Evolutionary conservation across 2,113 vertebrate genomes (phyloP).

Genomic region (Collichthys lucidus): DNA sequence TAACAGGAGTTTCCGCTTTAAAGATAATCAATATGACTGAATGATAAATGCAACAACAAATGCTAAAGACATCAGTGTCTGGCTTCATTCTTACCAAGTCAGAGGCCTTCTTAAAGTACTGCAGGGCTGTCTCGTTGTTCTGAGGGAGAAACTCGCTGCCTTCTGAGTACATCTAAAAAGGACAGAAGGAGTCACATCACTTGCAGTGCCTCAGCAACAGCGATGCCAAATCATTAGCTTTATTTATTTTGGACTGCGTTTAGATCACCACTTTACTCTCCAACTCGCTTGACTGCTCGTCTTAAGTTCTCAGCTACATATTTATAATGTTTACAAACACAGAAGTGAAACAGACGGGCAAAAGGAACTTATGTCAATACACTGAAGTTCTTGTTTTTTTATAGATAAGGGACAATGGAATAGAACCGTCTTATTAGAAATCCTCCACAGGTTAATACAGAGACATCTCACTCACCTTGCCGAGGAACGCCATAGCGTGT

Average conservation of each 20-base stretch:
- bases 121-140: slow-evolving; percentile 96
- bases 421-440: not conserved
- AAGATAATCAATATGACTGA: not conserved
- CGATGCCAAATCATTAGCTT: not conserved
- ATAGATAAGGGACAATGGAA: not conserved
- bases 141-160: slow-evolving; percentile 94
- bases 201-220: slow-evolving; percentile 5
- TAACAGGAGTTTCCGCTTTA: not conserved
- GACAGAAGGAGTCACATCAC: slow-evolving; percentile 41
- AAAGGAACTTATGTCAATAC: not conserved
- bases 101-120: slow-evolving; percentile 98
- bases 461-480: slow-evolving; percentile 90
- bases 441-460: not conserved
- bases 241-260: slow-evolving; percentile 19
- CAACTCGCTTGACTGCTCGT: not conserved
- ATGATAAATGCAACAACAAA: not conserved
- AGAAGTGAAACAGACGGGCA: slow-evolving; percentile 8
- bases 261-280: not conserved
- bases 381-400: not conserved
- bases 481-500: slow-evolving; percentile 98
- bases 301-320: not conserved
- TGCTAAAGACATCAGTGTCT: not conserved
- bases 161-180: slow-evolving; percentile 96
- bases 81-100: slow-evolving; percentile 89
- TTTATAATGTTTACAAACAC: slow-evolving; percentile 7